Percentiles rank a stretch among this genome's conserved stretches.
Conservation (phyloP, 2,888 invertebrate genomes). For the Drosophila paranaensis region DNA sequence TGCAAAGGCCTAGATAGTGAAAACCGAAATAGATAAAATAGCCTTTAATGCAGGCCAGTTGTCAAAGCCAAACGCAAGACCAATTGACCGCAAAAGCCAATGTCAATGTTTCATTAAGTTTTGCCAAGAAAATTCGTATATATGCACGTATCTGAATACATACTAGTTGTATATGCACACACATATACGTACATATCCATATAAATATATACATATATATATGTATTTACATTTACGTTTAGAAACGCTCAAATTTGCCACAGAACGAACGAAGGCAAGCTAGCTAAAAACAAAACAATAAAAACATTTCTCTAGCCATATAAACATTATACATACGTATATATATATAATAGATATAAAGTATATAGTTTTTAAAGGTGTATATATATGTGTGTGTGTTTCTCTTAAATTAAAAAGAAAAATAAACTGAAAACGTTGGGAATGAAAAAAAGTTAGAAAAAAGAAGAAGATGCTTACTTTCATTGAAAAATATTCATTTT, state of each 20-base stretch:
- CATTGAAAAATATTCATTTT: constrained; percentile 51
- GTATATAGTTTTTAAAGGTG: constrained; percentile 5
- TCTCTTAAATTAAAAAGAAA: constrained; percentile 20
- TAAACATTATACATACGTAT: neutral
- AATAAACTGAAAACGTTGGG: constrained; percentile 19
- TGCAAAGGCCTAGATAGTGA: constrained; percentile 34
- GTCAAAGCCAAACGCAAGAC: constrained; percentile 61
- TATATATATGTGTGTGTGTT: neutral
- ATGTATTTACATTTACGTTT: constrained; percentile 19
- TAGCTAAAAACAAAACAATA: constrained; percentile 49
- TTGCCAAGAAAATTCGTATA: constrained; percentile 57
- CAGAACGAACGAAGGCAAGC: constrained; percentile 24
- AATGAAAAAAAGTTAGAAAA: constrained; percentile 27
- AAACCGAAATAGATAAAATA: constrained; percentile 57
- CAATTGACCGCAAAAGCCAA: constrained; percentile 64
- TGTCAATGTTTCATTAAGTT: constrained; percentile 74
- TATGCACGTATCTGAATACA: constrained; percentile 1
- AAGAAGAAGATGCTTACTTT: constrained; percentile 60
- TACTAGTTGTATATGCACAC: constrained; percentile 10
- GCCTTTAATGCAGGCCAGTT: constrained; percentile 55
- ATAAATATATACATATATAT: constrained; percentile 8
- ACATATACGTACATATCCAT: constrained; percentile 3
- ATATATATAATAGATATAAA: constrained; percentile 4
- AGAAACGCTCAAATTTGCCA: constrained; percentile 37
- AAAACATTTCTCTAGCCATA: constrained; percentile 24